Base-by-base conservation (phyloP, 1,140 invertebrate genomes). In the Saccostrea echinata region DNA sequence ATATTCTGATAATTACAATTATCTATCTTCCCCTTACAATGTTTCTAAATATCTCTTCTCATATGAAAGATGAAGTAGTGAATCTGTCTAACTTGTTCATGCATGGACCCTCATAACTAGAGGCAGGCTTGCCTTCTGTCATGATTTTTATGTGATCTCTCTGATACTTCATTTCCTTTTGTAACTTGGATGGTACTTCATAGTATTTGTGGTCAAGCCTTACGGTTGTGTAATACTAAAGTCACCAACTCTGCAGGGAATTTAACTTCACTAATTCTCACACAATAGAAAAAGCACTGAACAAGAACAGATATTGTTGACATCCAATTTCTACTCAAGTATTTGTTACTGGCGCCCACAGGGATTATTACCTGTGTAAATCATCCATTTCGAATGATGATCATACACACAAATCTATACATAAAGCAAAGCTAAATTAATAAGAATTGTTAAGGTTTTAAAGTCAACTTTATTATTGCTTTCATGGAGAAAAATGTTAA, bases 241-340 rank as follows among this genome's bases (percentile, higher is more conserved):
- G 68, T 76, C 68, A 76, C 68, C 68, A 76, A 76, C 68, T 76
- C 27, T 76, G 68, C 24, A 76, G 68, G 68, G 68, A 64, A 76
- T 76, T 76, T 30, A 76, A 76, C 68, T 76, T 76, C 13, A 33
- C 24, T 76, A 76, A 76, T 76, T 76, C 68, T 30, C 27, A 12
- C 27, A 76, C 68, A 76, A 76, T 33, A 76, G 68, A 76, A 76
- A 43, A 33, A 76, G 68, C 68, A 33, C 27, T 76, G 68, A 76
- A 76, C 68, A 30, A 76, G 68, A 76, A 76, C 27, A 76, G 27
- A 33, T 76, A 27, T 71, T 71, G 64, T 71, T 71, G 64, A 76
- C 68, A 71, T 71, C 64, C 27, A 27, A 71, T 76, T 64, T 76
- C 27, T 33, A 76, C 68, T 30, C 13, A 30, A 76, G 68, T 76